phyloP scores from a whole-genome alignment of 2,797 vertebrate species.

The Lagocephalus sceleratus region DNA sequence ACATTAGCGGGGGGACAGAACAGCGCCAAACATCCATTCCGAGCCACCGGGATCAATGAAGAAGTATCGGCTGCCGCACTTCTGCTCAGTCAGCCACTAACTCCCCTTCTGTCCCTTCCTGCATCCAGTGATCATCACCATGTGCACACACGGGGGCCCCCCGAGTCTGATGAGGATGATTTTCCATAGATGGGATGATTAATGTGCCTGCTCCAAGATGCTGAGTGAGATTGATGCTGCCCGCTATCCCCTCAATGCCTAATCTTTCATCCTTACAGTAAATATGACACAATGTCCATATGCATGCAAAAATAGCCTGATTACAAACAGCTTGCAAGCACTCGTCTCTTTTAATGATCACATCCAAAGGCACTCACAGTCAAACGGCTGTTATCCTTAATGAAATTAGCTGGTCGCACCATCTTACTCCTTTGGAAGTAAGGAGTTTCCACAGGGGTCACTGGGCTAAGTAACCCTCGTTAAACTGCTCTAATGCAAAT shows the following conservation, averaged over 20 bases:
- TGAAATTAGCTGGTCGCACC: constrained; percentile 64
- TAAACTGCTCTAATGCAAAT: constrained; percentile 78
- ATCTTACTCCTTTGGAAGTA: constrained; percentile 43
- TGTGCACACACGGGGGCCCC: constrained; percentile 45
- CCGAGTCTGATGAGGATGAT: constrained; percentile 57
- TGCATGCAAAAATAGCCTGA: constrained; percentile 57
- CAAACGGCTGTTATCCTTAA: constrained; percentile 62
- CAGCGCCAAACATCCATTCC: constrained; percentile 42
- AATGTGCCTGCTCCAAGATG: constrained; percentile 65
- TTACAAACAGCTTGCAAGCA: constrained; percentile 71
- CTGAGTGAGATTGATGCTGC: constrained; percentile 75
- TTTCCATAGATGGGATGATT: constrained; percentile 72
- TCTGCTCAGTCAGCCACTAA: constrained; percentile 67
- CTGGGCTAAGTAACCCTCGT: constrained; percentile 72
- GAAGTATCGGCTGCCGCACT: constrained; percentile 49
- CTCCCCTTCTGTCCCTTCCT: constrained; percentile 65
- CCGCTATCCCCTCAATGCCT: constrained; percentile 57
- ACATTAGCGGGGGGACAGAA: constrained; percentile 53
- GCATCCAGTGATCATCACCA: constrained; percentile 45
- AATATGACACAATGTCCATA: constrained; percentile 75
- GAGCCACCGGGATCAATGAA: constrained; percentile 63
- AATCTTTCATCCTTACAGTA: constrained; percentile 79
- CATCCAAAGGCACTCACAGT: constrained; percentile 65
- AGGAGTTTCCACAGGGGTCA: constrained; percentile 67
- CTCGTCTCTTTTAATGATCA: constrained; percentile 67